Evolutionary conservation across 2,888 invertebrate genomes (phyloP), one percentile per base, ranked within the genome.

Genomic region (Dione juno): DNA sequence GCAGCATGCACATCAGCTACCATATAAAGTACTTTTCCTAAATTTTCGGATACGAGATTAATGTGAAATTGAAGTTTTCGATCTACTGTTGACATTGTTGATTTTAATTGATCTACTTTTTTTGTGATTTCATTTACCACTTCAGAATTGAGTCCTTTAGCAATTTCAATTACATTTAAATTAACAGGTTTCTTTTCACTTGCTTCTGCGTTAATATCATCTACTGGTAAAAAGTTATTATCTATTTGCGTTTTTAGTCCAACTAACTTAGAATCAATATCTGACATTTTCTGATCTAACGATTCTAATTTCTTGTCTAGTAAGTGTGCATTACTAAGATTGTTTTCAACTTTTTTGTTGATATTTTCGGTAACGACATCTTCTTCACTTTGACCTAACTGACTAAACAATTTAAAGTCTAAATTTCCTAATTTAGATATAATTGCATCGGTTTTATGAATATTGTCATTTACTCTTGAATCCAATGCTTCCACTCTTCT

Each of bases 171-270:
- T 14, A 96, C 96, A 83, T 97, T 97, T 93, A 97, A 95, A 83
- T 96, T 97, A 61, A 97, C 95, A 1, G 97, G 96, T 81, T 97
- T 97, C 88, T 97, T 97, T 87, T 97, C 97, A 80, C 97, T 97
- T 0, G 97, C 97, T 85, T 97, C 97, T 0, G 96, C 97, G 81
- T 97, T 97, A 73, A 97, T 96, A 80, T 97, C 97, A 81, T 97
- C 97, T 16, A 95, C 94, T 68, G 96, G 96, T 71, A 97, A 89
- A 81, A 96, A 96, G 84, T 97, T 97, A 81, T 94, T 96, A 82
- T 97, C 97, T 77, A 97, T 94, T 87, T 97, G 97, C 82, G 95
- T 96, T 84, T 97, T 97, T 67, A 97, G 89, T 50, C 95, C 95
- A 72, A 95, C 96, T 75, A 97, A 87, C 86, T 97, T 97, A 11